Evolutionary conservation across 2,797 vertebrate genomes (phyloP).

Genomic region (Pagetopsis macropterus): DNA sequence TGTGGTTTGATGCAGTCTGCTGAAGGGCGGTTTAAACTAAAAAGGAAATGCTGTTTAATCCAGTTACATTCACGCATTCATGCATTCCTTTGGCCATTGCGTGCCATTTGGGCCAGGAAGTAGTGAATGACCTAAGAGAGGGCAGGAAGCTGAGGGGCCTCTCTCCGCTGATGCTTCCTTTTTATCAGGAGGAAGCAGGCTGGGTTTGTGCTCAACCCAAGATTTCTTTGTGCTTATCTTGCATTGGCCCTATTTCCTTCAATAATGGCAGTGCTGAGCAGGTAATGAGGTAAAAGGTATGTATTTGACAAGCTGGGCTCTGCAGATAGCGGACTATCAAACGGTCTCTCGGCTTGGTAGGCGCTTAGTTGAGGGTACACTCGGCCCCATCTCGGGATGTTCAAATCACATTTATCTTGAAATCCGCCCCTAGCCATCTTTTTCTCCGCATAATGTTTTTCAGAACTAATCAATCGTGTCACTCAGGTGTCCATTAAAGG

Average conservation of each 20-base stretch:
- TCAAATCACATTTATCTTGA: constrained; percentile 55
- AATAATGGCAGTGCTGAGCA: constrained; percentile 69
- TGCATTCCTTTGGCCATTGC: constrained; percentile 39
- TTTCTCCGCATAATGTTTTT: constrained; percentile 58
- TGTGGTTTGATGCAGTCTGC: constrained; percentile 21
- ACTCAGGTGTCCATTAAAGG: constrained; percentile 72
- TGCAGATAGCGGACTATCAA: constrained; percentile 70
- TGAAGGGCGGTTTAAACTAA: constrained; percentile 8
- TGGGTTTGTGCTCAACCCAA: constrained; percentile 72
- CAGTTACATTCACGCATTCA: constrained; percentile 19
- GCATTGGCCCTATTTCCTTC: constrained; percentile 73
- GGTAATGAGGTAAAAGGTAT: constrained; percentile 80
- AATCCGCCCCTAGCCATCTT: constrained; percentile 53
- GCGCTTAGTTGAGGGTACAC: constrained; percentile 55
- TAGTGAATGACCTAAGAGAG: constrained; percentile 62
- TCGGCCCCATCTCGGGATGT: constrained; percentile 53
- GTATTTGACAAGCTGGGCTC: constrained; percentile 75
- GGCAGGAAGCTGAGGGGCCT: constrained; percentile 72
- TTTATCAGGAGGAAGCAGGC: constrained; percentile 85
- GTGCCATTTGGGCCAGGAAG: constrained; percentile 57
- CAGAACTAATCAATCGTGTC: constrained; percentile 70
- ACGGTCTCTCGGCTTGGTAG: constrained; percentile 41
- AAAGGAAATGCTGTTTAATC: constrained; percentile 21
- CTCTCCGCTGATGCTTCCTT: constrained; percentile 62
- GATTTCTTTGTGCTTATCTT: constrained; percentile 80